Base-by-base conservation (phyloP, 92 coral and sea anemone genomes). In the Epizoanthus stellaris region DNA sequence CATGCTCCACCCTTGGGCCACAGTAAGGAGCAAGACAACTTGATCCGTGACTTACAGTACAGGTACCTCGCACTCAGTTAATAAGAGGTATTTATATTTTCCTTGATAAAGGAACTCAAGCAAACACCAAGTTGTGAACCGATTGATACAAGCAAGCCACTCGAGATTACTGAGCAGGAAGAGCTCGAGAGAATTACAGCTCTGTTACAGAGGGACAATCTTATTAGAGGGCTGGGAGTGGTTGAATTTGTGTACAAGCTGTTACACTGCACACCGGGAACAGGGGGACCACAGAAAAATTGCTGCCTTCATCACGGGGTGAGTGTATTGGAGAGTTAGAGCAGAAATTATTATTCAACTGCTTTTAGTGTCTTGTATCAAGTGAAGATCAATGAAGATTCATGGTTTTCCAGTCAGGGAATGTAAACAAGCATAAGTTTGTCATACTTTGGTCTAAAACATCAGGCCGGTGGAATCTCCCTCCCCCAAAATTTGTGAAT, bases 221-320 rank as follows among this genome's bases (percentile, higher is more conserved):
- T 96, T 12, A 89, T 96, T 59, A 90, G 99, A 49, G 98, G 98
- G 21, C 85, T 95, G 54, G 99, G 99, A 11, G 94, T 96, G 60
- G 95, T 96, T n/a, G 98, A 96, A 71, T 95, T 95, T 76, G 98
- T 96, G 6, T 94, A 96, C 79, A 96, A 92, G 73, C 86, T 96
- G 58, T 77, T 96, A 65, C 99, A 96, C 65, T 96, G 99, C 82
- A 96, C 99, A 4, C 97, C 99, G 3, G 99, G 99, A 8, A 96
- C 99, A 20, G 99, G 99, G 12, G 99, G 99, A 2, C 99, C 98
- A 76, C 98, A 91, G 92, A 96, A 93, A 76, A 92, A 94, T 89
- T 96, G 99, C 75, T 75, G 91, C 12, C 87, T 94, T 25, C 99
- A 95, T 83, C 92, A 96, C 81, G 85, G 88, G 93, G 99, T 96